These are phyloP conservation scores for Sarcophaga caerulescens DNA, from an alignment of 2,888 invertebrate species.

Conservation along the genomic window DNA sequence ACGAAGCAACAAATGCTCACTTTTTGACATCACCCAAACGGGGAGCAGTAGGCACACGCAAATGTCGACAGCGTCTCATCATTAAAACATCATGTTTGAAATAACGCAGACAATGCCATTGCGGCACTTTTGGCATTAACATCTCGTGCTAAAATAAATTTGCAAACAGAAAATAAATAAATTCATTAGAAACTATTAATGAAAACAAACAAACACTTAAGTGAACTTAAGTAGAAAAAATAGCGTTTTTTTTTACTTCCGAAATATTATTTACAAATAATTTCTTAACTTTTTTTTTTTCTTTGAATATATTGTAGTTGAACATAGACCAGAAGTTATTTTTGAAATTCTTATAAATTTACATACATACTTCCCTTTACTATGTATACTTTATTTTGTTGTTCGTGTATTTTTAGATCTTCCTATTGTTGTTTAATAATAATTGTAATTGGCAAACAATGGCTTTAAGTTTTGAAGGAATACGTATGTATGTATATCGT, in stretches of 20 bases:
- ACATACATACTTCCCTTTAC: neutral
- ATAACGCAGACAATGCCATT: conserved; percentile 92
- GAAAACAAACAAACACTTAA: neutral
- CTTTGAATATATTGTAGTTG: neutral
- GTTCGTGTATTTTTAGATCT: neutral
- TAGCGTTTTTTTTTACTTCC: no score
- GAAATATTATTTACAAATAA: neutral
- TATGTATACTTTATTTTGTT: neutral
- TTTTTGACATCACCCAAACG: conserved; percentile 76
- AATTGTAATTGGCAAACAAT: conserved; percentile 34
- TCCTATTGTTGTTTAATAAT: neutral
- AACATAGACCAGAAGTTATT: conserved; percentile 1
- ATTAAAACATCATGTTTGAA: conserved; percentile 86
- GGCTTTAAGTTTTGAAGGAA: conserved; percentile 12
- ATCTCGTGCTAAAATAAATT: conserved; percentile 84
- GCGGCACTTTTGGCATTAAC: conserved; percentile 88
- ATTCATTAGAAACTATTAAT: conserved; percentile 1
- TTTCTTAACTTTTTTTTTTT: neutral
- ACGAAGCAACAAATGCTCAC: conserved; percentile 35
- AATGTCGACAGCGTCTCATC: conserved; percentile 89
- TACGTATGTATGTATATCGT: neutral
- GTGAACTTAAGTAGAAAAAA: neutral
- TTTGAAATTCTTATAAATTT: neutral
- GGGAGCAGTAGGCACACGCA: conserved; percentile 82
- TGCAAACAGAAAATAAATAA: conserved; percentile 48